Base-by-base conservation (phyloP, 1,140 invertebrate genomes). In the Heliconius melpomene region DNA sequence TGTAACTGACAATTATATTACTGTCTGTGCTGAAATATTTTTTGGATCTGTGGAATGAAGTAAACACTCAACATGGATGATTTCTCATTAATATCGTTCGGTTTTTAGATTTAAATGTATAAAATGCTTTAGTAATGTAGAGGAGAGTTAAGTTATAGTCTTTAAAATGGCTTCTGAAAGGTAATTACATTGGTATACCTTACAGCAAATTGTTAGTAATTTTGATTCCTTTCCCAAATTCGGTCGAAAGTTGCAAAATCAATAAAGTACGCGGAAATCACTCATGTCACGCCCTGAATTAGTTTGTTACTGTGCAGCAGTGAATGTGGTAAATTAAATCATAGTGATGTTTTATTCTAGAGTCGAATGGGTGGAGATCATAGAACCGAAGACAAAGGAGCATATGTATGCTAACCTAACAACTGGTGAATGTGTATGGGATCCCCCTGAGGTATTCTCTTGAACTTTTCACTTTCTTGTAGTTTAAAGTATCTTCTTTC, bases 301-400 rank as follows among this genome's bases (percentile, higher is more conserved):
- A 84, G 82, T 86, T 89, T 90, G 86, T 87, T 88, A 79, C 80
- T 89, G 90, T 87, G 85, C 81, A 74, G 78, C 86, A 83, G 74
- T 80, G 77, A 57, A 79, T 85, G 79, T 77, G 82, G 79, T 88
- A 73, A 83, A 85, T 79, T 85, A 80, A 86, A 85, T 86, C 78
- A 80, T 78, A 71, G 80, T 79, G 74, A 93, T 93, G 93, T 91
- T 93, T 89, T 93, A 93, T 95, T 96, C 91, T 91, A 96, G 97
- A 95, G 97, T 98, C 95, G 98, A 99, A 96, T 99, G 99, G 99
- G 98, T 99, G 93, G 99, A 99, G 96, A 99, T 99, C 90, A 98
- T 99, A 95, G 99, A 99, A 94, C 99, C 99, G 85, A 97, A 98
- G 91, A 98, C 98, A 85, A 98, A 98, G 95, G 98, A 99, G 95